phyloP scores from a whole-genome alignment of 2,888 invertebrate species.

The Atethmia centrago region DNA sequence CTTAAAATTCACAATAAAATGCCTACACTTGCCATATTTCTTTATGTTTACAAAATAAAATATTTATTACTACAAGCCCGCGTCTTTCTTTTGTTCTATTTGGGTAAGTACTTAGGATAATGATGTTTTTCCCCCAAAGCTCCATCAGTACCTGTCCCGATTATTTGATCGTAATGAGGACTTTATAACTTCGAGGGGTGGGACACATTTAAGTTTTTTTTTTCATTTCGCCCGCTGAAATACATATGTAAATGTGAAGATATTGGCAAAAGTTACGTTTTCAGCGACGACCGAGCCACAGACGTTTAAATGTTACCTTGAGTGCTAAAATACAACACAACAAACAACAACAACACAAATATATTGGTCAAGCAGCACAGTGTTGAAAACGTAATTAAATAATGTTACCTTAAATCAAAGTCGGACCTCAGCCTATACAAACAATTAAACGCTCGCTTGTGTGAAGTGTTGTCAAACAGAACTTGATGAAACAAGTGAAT shows the following conservation, averaged over 20 bases:
- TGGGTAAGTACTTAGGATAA: conserved; percentile 33
- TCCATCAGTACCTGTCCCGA: conserved; percentile 22
- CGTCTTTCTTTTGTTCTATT: conserved; percentile 43
- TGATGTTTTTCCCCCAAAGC: conserved; percentile 21
- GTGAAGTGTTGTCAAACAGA: conserved; percentile 62
- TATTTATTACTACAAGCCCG: conserved; percentile 34
- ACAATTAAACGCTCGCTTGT: conserved; percentile 47
- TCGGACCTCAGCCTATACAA: conserved; percentile 40
- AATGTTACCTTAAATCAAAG: conserved; percentile 24
- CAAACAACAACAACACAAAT: too few species aligned
- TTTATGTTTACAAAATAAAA: conserved; percentile 45
- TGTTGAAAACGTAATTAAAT: conserved; percentile 16
- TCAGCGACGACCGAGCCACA: background rate
- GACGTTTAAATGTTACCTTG: background rate
- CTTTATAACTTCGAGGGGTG: conserved; percentile 33
- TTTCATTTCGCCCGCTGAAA: conserved; percentile 10
- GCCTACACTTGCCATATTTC: background rate
- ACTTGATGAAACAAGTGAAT: conserved; percentile 67
- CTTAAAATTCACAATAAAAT: conserved; percentile 11
- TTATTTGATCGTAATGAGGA: conserved; percentile 29
- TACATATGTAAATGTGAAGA: conserved; percentile 5
- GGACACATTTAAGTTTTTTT: conserved; percentile 21
- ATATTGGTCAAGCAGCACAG: background rate
- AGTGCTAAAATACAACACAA: too few species aligned
- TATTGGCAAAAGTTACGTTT: conserved; percentile 27